phyloP scores from a whole-genome alignment of 2,797 vertebrate species.

The Sciurus carolinensis region DNA sequence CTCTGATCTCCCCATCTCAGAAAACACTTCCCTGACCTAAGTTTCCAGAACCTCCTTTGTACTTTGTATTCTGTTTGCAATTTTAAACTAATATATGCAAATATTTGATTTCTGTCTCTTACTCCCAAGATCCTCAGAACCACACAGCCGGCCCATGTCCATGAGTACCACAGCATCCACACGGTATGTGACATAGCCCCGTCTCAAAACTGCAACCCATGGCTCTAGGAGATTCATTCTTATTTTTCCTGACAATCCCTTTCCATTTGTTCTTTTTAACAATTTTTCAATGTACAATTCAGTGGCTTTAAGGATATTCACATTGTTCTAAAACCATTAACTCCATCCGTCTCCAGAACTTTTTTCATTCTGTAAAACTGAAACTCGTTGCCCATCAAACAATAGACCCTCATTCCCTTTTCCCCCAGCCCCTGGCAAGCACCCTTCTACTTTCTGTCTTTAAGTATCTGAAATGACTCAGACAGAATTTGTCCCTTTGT shows the following conservation, averaged over 20 bases:
- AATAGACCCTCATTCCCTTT: not conserved
- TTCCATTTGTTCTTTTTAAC: not conserved
- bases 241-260: not conserved
- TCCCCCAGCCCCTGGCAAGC: too few relatives aligned
- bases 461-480: too few relatives aligned
- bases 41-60: too few relatives aligned
- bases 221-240: not conserved
- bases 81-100: too few relatives aligned
- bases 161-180: too few relatives aligned
- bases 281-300: not conserved
- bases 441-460: not conserved
- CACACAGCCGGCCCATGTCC: too few relatives aligned
- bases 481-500: not conserved
- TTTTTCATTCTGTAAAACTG: not conserved
- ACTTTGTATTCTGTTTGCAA: too few relatives aligned
- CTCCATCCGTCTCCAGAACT: not conserved
- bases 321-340: not conserved
- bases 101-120: too few relatives aligned
- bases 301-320: not conserved
- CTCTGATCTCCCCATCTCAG: too few relatives aligned
- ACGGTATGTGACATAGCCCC: too few relatives aligned
- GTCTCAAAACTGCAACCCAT: not conserved
- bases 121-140: too few relatives aligned
- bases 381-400: not conserved
- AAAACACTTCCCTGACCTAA: too few relatives aligned